Conservation (phyloP, 2,113 vertebrate species). For the Ancistrus triradiatus region DNA sequence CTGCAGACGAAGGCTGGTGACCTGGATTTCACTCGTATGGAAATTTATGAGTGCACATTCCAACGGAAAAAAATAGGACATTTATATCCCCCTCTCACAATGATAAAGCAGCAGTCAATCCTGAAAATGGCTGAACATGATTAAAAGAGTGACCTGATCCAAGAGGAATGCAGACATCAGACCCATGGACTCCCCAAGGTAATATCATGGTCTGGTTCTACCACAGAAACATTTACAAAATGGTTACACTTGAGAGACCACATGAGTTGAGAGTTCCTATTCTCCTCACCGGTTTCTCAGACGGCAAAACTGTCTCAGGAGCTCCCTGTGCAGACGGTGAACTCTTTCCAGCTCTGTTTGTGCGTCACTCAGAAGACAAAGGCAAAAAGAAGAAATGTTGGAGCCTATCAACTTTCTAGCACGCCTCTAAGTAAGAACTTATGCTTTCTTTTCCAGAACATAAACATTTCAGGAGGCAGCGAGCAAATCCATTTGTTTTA, state of each 20-base stretch:
- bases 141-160: slow-evolving; percentile 30
- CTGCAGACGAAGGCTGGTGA: background rate
- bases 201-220: slow-evolving; percentile 8
- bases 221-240: slow-evolving; percentile 17
- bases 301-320: slow-evolving; percentile 27
- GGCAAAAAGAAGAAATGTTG: slow-evolving; percentile 21
- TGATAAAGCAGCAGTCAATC: slow-evolving; percentile 2
- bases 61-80: slow-evolving; percentile 11
- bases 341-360: slow-evolving; percentile 17
- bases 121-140: slow-evolving; percentile 21
- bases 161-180: slow-evolving; percentile 33
- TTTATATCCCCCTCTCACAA: slow-evolving; percentile 2
- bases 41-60: slow-evolving; percentile 29
- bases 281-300: slow-evolving; percentile 22
- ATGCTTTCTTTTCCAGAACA: slow-evolving; percentile 14
- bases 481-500: slow-evolving; percentile 8
- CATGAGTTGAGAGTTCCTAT: slow-evolving; percentile 27
- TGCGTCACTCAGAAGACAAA: slow-evolving; percentile 29
- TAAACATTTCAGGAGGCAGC: slow-evolving; percentile 1
- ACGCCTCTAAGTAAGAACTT: slow-evolving; percentile 8
- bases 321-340: slow-evolving; percentile 11
- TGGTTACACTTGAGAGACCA: slow-evolving; percentile 23
- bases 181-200: slow-evolving; percentile 36
- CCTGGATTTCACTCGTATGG: slow-evolving; percentile 29
- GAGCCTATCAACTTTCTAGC: slow-evolving; percentile 21